Base-by-base conservation (phyloP, 92 coral and sea anemone genomes). In the Heliopora coerulea region DNA sequence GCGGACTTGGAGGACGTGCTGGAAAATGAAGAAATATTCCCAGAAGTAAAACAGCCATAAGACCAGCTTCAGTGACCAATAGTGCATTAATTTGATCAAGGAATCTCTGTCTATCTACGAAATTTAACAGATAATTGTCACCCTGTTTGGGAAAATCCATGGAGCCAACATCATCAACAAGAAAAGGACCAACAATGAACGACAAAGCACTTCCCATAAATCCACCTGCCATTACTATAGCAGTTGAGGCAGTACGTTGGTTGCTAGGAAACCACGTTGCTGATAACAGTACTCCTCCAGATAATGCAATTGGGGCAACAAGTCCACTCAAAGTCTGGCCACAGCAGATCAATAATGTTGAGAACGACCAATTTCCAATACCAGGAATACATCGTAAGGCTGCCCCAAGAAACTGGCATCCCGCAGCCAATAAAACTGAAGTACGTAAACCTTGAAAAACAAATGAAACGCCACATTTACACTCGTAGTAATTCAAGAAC, bases 201-300 rank as follows among this genome's bases (percentile, higher is more conserved):
- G 99, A 95, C 24, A 90, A 54, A 0, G 99, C 96, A 12, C 89
- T 82, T 5, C 99, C 99, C 26, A 89, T 78, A 68, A 86, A 90
- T 37, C 91, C 88, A 5, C 91, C 99, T 6, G 87, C 54, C n/a
- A 96, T 90, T 3, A 96, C 86, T 8, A 95, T 80, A 15, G 99
- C 96, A 0, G 99, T 95, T 24, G 99, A 91, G 11, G 90, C 90
- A 3, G 99, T 90, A 18, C 99, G 88, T 68, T 95, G 95, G 54
- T 93, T 91, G n/a, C 96, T 96, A 1, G 99, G 99, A 32, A 95
- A 95, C 99, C 99, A 95, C 46, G 97, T 92, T 2, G 99, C 96
- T 17, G 99, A 95, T 25, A 95, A 85, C 54, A 95, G 65, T 39
- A 96, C 96, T 4, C 91, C 84, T 26, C 96, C 99, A 49, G 99